Evolutionary conservation across 2,113 vertebrate species (phyloP), one percentile per base, ranked within the genome.

Genomic region (Seriola quinqueradiata): DNA sequence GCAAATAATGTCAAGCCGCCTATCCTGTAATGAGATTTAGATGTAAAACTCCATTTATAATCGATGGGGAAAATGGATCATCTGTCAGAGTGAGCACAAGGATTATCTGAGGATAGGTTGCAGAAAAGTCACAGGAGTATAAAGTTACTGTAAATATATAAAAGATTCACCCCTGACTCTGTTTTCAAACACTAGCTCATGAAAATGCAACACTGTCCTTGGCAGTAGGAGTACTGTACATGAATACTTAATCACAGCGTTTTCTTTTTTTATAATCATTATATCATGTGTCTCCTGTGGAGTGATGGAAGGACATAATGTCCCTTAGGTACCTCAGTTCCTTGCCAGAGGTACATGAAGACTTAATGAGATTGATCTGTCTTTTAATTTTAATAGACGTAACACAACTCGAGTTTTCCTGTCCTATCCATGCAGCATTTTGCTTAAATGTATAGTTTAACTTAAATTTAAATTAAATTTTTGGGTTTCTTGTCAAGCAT

Each of bases 331-430:
- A 9, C 13, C 52, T 58, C 32, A 0, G 1, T 64, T 32, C 50
- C 25, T 64, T 32, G 0, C 48, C 32, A 64, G 13, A 74, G 34
- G 40, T 63, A 61, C 66, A n/a, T 57, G 40, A 54, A 68, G 60
- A 77, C 44, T 77, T 88, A 75, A 88, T 76, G 55, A 87, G 61
- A 83, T 70, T 63, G 50, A 83, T 82, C 44, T 59, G 4, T 28
- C 1, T 44, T 23, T 82, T 61, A 21, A 8, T 46, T 17, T 44
- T 1, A 4, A 64, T 44, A 16, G 8, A 38, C 10, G 3, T 14
- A 46, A 46, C 17, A 19, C n/a, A 46, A 25, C 12, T 16, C 13
- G 6, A 4, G 23, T 10, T 28, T 66, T 16, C 9, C 14, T 5
- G 34, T 34, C 58, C 3, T 34, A 10, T 28, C 11, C 25, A 28